Evolutionary conservation across 2,113 vertebrate genomes (phyloP), one percentile per base, ranked within the genome.

Genomic region (Pseudolaguvia tuberculata): DNA sequence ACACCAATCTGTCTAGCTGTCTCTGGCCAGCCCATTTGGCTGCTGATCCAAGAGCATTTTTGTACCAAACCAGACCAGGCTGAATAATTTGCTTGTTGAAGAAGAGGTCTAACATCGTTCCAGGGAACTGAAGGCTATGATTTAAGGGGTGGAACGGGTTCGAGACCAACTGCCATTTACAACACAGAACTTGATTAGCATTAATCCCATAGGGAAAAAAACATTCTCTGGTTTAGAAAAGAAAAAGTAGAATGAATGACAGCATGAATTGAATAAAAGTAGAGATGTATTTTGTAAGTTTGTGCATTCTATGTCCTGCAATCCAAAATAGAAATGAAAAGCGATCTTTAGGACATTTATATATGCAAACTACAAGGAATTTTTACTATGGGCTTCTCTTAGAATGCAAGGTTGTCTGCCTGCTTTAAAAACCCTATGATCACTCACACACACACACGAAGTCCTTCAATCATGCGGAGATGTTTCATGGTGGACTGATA

Each of bases 61-160:
- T 75, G 62, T 74, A 61, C 23, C 66, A 66, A 66, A 66, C 20
- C 62, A 75, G 73, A 62, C 62, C 73, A 75, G 45, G 39, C 21
- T 67, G 62, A 75, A 67, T 67, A 56, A 67, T 57, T 75, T 75
- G 35, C 73, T 57, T 75, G 73, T 42, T 57, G 56, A 56, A 29
- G 73, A 74, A 47, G 39, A 66, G 63, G 52, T 53, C 39, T 21
- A 68, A 58, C 31, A 5, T 76, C 12, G 1, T 25, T 42, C 20
- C 29, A 76, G 20, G 17, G 27, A 35, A 63, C 27, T 42, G 29
- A 53, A 63, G 29, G 48, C 58, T 52, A 63, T 74, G 59, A 66
- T 66, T 75, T 66, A 51, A 39, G 50, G 21, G 11, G 20, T 74
- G 29, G 50, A 53, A 65, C n/a, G 45, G 50, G 50, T 66, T 61